A percentile compares a stretch with the other conserved stretches of the same genome.
These are phyloP conservation scores for Malthinus flaveolus DNA, from an alignment of 2,888 invertebrate species.

Conservation along the genomic window DNA sequence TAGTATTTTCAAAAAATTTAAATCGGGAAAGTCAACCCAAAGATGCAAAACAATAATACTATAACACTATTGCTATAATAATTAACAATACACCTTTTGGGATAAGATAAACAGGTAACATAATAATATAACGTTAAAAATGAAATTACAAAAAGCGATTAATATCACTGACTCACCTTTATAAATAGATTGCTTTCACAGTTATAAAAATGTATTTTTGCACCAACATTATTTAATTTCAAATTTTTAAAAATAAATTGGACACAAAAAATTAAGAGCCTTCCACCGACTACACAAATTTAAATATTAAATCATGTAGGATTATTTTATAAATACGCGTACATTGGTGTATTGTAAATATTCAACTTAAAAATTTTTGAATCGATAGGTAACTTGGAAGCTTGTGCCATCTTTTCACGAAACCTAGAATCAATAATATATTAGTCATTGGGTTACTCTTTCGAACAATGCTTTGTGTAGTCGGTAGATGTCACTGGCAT, in stretches of 20 bases:
- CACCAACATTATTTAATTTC: conserved; percentile 4
- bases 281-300: neutral
- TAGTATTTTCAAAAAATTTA: no score
- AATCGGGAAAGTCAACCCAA: no score
- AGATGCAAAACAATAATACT: no score
- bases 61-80: no score
- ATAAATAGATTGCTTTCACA: conserved; percentile 31
- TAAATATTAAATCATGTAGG: neutral
- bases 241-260: neutral
- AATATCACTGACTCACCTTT: conserved; percentile 39
- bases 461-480: no score
- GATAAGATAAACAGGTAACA: no score
- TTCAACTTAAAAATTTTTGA: neutral
- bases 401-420: neutral
- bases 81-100: no score
- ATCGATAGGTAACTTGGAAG: conserved; percentile 1
- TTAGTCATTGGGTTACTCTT: neutral
- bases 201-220: conserved; percentile 14
- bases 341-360: conserved; percentile 1
- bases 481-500: no score
- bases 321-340: conserved; percentile 1
- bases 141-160: conserved; percentile 30
- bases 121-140: neutral
- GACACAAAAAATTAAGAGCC: neutral
- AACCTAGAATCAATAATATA: neutral